These are phyloP conservation scores for Patagioenas fasciata DNA, from an alignment of 2,113 vertebrate species.

Conservation along the genomic window DNA sequence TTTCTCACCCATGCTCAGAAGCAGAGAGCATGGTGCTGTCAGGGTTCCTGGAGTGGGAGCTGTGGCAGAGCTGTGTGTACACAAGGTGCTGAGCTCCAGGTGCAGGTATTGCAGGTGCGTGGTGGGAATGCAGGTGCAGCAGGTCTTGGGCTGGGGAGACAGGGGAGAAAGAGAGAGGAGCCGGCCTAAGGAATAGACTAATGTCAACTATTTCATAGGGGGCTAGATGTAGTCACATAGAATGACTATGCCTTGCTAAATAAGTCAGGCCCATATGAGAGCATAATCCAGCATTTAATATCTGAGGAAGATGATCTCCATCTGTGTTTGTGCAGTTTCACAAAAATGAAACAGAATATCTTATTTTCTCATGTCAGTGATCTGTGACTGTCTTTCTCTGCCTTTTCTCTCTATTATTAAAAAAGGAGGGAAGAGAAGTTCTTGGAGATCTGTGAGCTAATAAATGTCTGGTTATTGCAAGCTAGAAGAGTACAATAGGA, in stretches of 20 bases:
- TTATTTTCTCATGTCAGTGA: neutral
- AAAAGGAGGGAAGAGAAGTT: neutral
- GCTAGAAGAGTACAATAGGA: neutral
- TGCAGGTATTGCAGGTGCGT: neutral
- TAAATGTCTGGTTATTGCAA: neutral
- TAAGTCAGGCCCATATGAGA: neutral
- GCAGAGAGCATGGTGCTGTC: accelerated
- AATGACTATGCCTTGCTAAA: neutral
- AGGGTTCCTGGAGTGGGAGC: accelerated
- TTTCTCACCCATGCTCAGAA: neutral
- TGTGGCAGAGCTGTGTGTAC: neutral
- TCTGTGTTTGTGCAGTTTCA: neutral
- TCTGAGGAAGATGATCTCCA: neutral
- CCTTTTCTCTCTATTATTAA: neutral
- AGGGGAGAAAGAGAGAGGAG: neutral
- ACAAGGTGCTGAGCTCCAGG: accelerated
- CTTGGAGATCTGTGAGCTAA: neutral
- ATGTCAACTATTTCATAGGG: neutral
- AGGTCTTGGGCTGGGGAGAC: neutral
- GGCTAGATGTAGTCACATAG: neutral
- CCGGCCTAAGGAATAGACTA: neutral
- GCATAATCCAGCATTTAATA: neutral
- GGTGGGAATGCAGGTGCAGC: neutral
- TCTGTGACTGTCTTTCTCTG: neutral
- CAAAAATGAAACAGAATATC: neutral